Conservation (phyloP, 1,140 invertebrate species). For the Micrasema longulum region DNA sequence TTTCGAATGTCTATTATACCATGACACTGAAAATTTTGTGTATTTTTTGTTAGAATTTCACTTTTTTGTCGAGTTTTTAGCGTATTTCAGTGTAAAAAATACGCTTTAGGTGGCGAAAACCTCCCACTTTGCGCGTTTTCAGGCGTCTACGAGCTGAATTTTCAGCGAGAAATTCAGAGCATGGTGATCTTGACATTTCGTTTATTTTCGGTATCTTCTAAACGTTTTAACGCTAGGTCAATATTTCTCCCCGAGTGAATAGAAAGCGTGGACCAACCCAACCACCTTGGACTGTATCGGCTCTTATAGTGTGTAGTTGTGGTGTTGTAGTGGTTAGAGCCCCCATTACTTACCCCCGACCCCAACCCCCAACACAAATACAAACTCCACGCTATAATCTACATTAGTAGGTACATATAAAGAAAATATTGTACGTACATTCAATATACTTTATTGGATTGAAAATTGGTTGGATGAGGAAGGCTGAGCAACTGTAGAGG, state of each 20-base stretch:
- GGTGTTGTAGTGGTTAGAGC: slow-evolving; percentile 1
- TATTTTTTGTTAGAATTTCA: background rate
- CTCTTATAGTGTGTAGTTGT: slow-evolving; percentile 1
- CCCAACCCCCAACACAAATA: background rate
- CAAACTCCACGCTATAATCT: too few relatives aligned
- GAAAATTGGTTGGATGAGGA: slow-evolving; percentile 2
- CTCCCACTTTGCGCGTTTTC: background rate
- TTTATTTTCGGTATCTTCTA: background rate
- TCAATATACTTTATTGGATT: too few relatives aligned
- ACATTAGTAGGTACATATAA: too few relatives aligned
- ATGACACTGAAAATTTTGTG: background rate
- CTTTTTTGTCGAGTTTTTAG: slow-evolving; percentile 5
- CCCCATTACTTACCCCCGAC: background rate
- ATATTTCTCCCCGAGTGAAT: slow-evolving; percentile 7
- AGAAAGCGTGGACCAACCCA: slow-evolving; percentile 15
- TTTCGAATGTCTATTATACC: background rate
- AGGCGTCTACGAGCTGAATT: background rate
- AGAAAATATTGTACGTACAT: too few relatives aligned
- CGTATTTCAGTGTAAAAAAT: slow-evolving; percentile 12
- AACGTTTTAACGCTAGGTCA: slow-evolving; percentile 19
- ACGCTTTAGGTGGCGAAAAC: slow-evolving; percentile 2
- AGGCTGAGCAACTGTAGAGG: too few relatives aligned
- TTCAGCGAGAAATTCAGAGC: slow-evolving; percentile 3
- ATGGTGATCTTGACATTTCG: slow-evolving; percentile 26
- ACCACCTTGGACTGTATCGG: slow-evolving; percentile 27